Evolutionary conservation across 2,797 vertebrate species (phyloP), one percentile per base, ranked within the genome.

Genomic region (Pristis pectinata): DNA sequence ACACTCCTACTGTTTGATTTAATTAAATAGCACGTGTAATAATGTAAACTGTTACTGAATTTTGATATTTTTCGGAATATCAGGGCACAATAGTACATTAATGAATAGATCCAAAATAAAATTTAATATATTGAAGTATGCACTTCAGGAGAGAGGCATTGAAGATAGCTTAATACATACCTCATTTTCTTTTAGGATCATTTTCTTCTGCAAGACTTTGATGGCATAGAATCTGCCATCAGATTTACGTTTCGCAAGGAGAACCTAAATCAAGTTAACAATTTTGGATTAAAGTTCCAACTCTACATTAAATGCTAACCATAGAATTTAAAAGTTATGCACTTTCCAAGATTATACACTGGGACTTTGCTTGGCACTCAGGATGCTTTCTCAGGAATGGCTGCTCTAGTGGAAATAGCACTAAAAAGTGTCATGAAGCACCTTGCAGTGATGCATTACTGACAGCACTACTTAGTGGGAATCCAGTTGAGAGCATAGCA

Each of bases 171-270:
- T 74, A 30, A 59, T 59, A 85, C 95, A n/a, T 97, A 99, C 99
- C 98, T 99, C 99, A 96, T 99, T 99, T 94, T 98, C 98, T 98
- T 99, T 99, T 77, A 99, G 97, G 95, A 99, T 98, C 70, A 98
- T 97, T 96, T 99, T 99, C 97, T 99, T 99, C 96, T 99, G 98
- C 95, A 99, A 97, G 95, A 99, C 99, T 96, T 99, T 99, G 94
- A 99, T 98, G 0, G 99, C 99, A 0, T 99, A 99, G 96, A 99
- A 99, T 10, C 96, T 98, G 94, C 97, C 98, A 0, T 99, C 98
- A 0, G 98, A 98, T 97, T 99, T 99, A 95, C 97, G 98, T 95
- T 99, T 99, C 95, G 99, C 98, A 95, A 99, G 97, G 61, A 99
- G 97, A 93, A 99, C 99, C 99, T 99, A 97, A 61, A 95, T 74